These are phyloP conservation scores for Orcinus orca DNA, from an alignment of 2,113 vertebrate species.

Conservation along the genomic window DNA sequence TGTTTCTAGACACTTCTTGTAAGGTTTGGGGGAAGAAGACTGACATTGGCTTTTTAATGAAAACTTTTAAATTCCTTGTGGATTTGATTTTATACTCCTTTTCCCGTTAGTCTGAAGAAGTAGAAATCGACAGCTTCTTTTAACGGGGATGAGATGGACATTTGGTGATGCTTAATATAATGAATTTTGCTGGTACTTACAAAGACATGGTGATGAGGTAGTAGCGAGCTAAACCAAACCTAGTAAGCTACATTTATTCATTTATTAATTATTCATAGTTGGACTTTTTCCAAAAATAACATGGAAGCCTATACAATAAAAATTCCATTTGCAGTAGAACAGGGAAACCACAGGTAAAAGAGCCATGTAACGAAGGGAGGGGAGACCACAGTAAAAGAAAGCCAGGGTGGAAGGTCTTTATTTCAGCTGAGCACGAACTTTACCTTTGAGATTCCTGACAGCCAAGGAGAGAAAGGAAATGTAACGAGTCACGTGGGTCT, in stretches of 20 bases:
- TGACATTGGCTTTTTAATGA: neutral
- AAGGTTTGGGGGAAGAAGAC: neutral
- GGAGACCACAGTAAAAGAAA: neutral
- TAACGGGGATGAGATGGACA: neutral
- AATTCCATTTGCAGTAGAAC: neutral
- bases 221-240: slow-evolving; percentile 12
- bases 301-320: neutral
- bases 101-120: neutral
- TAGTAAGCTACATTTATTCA: neutral
- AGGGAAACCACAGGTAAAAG: neutral
- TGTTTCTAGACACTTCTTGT: neutral
- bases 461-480: neutral
- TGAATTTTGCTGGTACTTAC: neutral
- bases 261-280: slow-evolving; percentile 63
- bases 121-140: neutral
- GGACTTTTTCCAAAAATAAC: slow-evolving; percentile 47
- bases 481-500: neutral
- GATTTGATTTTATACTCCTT: neutral
- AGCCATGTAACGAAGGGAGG: neutral
- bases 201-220: neutral
- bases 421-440: neutral
- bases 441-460: slow-evolving; percentile 24
- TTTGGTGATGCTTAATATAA: neutral
- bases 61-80: neutral
- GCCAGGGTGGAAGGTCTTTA: neutral